A percentile compares a stretch with the other conserved stretches of the same genome.
These are phyloP conservation scores for Brachyptera putata DNA, from an alignment of 2,888 invertebrate genomes.

Conservation along the genomic window DNA sequence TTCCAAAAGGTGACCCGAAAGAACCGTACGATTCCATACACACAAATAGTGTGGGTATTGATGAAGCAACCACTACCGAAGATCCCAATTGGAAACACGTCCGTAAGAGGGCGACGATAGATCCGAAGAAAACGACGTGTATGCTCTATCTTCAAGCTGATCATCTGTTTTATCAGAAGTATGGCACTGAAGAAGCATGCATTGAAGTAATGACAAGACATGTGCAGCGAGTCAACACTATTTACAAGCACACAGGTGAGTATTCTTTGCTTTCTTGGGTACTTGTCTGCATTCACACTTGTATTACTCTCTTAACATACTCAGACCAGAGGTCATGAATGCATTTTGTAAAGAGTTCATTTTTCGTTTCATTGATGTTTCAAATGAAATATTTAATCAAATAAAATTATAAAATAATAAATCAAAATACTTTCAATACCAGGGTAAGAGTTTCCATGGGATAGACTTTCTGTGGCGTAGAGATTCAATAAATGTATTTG, in stretches of 20 bases:
- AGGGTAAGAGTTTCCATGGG: no score
- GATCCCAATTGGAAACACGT: slow-evolving; percentile 41
- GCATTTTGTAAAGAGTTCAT: no score
- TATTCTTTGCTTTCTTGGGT: not conserved
- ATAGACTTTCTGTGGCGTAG: no score
- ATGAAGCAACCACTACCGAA: slow-evolving; percentile 5
- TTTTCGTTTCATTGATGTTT: no score
- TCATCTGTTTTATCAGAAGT: slow-evolving; percentile 92
- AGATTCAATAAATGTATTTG: no score
- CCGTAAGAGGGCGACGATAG: slow-evolving; percentile 60
- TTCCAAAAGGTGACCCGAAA: slow-evolving; percentile 12
- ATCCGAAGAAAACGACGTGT: slow-evolving; percentile 88
- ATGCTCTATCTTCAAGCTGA: slow-evolving; percentile 94
- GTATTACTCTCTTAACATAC: not conserved
- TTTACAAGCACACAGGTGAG: slow-evolving; percentile 78
- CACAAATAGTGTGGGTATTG: not conserved
- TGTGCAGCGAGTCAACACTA: slow-evolving; percentile 88
- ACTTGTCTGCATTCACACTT: no score
- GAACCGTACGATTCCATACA: slow-evolving; percentile 4
- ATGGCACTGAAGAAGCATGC: slow-evolving; percentile 90
- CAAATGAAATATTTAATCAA: no score
- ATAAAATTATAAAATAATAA: no score
- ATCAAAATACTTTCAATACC: no score
- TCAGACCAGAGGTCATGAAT: not conserved
- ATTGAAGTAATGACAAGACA: slow-evolving; percentile 94